Percentiles rank a stretch among this genome's conserved stretches.
Evolutionary conservation across 2,797 vertebrate species (phyloP).

Genomic region (Menidia menidia): DNA sequence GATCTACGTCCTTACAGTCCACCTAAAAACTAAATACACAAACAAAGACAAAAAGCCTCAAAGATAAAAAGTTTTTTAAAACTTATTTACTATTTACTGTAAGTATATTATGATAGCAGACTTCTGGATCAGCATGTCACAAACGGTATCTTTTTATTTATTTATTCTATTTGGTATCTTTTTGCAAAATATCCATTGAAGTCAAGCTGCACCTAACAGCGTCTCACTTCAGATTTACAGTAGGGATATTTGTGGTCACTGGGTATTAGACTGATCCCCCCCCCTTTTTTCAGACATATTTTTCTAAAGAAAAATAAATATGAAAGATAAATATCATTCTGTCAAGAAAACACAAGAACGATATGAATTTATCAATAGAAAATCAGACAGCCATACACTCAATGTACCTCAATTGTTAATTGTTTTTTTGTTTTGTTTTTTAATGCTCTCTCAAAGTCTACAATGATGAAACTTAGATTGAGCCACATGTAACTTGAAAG

Average conservation of each 20-base stretch:
- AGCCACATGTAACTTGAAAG: slow-evolving; percentile 19
- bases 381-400: neutral
- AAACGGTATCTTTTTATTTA: neutral
- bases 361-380: neutral
- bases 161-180: slow-evolving; percentile 1
- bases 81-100: no score
- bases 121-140: neutral
- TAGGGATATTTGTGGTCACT: neutral
- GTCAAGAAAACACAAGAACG: neutral
- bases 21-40: neutral
- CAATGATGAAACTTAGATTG: neutral
- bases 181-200: neutral
- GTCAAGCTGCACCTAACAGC: neutral
- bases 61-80: neutral
- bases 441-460: no score
- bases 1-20: neutral
- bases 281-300: no score
- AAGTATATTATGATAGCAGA: neutral
- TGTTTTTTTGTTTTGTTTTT: no score
- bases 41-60: neutral
- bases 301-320: no score
- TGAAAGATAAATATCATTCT: no score
- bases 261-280: neutral
- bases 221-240: neutral
- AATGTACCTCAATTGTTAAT: neutral